Evolutionary conservation across 2,888 invertebrate genomes (phyloP).

Genomic region (Drosophila suboccidentalis): DNA sequence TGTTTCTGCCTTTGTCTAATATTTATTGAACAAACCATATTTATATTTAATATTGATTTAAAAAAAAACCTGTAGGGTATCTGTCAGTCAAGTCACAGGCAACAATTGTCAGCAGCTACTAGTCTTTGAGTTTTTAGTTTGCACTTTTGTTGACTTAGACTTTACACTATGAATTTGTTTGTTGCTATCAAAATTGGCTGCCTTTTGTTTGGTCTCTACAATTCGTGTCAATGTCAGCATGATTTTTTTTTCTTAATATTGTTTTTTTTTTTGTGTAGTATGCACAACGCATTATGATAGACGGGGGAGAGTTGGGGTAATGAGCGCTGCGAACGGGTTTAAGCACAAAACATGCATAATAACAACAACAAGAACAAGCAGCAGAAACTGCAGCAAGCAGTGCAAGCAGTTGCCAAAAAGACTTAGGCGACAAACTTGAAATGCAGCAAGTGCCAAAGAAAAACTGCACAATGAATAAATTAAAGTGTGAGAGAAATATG

Average conservation of each 20-base stretch:
- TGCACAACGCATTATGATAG: slow-evolving; percentile 25
- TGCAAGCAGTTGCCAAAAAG: slow-evolving; percentile 55
- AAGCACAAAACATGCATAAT: slow-evolving; percentile 56
- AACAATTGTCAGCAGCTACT: slow-evolving; percentile 23
- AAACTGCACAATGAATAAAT: neutral
- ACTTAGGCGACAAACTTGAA: slow-evolving; percentile 65
- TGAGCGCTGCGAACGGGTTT: slow-evolving; percentile 59
- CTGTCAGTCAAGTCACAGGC: neutral
- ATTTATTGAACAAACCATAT: neutral
- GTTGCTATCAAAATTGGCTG: slow-evolving; percentile 46
- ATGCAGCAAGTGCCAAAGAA: slow-evolving; percentile 36
- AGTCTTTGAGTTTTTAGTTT: slow-evolving; percentile 45
- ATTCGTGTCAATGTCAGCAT: slow-evolving; percentile 80
- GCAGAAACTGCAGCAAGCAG: slow-evolving; percentile 37
- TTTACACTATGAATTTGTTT: slow-evolving; percentile 47
- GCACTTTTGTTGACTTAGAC: slow-evolving; percentile 63
- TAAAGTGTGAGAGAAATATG: neutral
- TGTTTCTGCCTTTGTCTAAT: too few relatives aligned
- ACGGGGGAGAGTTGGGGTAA: slow-evolving; percentile 14
- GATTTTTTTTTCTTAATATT: slow-evolving; percentile 58
- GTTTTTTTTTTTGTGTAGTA: slow-evolving; percentile 31
- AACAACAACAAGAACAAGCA: slow-evolving; percentile 27
- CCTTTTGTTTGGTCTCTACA: slow-evolving; percentile 56
- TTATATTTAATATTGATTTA: neutral
- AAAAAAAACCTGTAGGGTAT: slow-evolving; percentile 24